Base-by-base conservation (phyloP, 1,140 invertebrate genomes). In the Nomia melanderi region DNA sequence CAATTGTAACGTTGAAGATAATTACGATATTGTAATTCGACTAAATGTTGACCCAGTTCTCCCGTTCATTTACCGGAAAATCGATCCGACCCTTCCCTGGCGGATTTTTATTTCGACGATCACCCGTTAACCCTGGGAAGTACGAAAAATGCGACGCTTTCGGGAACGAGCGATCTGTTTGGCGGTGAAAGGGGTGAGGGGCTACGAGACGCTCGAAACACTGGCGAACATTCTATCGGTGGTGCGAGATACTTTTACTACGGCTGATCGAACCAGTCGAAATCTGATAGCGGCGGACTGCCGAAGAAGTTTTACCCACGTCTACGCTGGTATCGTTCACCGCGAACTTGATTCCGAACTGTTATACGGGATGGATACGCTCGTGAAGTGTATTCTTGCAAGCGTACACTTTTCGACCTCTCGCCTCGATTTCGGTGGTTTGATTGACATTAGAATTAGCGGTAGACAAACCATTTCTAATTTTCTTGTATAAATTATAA, bases 61-160 rank as follows among this genome's bases (percentile, higher is more conserved):
- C 41, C 41, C 41, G 41, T 17, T 44, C 41, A 44, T 17, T 44
- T 44, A 44, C 20, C 20, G 20, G 2, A 33, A 27, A 53, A 33
- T 57, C 54, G 27, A 57, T 57, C 27, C 20, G 14, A 12, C 41
- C 27, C 12, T 17, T 31, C 11, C 9, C 17, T 20, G 27, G n/a
- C n/a, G 41, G 27, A 50, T 50, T 66, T 66, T 66, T 66, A 66
- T 66, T 66, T 33, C 33, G 11, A 27, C n/a, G 60, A 41, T 62
- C 60, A 33, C 14, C 23, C 60, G 60, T 62, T 62, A 62, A 62
- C 23, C 60, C 33, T 62, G 60, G 36, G 60, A 62, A 62, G 41
- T 23, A 12, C 36, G 60, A 62, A 62, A 62, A 62, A n/a, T 39
- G 41, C n/a, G 33, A 62, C 33, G 60, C 33, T 62, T 62, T 41